Percentiles rank a stretch among this genome's conserved stretches.
Evolutionary conservation across 2,797 vertebrate genomes (phyloP).

Genomic region (Rhabdophis nuchalis): DNA sequence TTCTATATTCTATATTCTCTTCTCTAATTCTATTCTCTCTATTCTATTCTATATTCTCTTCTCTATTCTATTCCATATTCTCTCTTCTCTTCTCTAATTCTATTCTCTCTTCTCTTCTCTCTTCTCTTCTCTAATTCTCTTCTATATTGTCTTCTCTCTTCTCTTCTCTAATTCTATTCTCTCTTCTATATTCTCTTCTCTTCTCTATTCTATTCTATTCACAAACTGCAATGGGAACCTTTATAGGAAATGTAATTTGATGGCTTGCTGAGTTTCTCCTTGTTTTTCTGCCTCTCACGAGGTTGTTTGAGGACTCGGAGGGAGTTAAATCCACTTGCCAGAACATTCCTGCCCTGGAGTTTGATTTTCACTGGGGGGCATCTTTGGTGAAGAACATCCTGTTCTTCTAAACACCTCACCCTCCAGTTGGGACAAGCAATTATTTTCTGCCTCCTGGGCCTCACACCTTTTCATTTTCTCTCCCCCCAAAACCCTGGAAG

Average conservation of each 20-base stretch:
- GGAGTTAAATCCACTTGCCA: not conserved
- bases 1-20: too few species aligned
- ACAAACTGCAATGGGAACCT: not conserved
- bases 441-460: not conserved
- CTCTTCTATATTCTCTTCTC: too few species aligned
- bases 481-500: not conserved
- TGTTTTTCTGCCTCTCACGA: not conserved
- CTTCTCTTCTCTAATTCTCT: too few species aligned
- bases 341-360: not conserved
- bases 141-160: too few species aligned
- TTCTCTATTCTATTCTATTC: too few species aligned
- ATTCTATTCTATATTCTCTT: too few species aligned
- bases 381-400: not conserved
- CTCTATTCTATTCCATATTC: too few species aligned
- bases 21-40: too few species aligned
- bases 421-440: not conserved
- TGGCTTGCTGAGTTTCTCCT: not conserved
- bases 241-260: not conserved
- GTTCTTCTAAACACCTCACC: not conserved
- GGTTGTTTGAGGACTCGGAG: not conserved
- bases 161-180: too few species aligned
- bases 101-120: too few species aligned
- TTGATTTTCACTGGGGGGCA: not conserved
- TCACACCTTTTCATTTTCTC: not conserved
- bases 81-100: too few species aligned